Evolutionary conservation across 1,140 invertebrate genomes (phyloP).

Genomic region (Mycetomoellerius zeteki): DNA sequence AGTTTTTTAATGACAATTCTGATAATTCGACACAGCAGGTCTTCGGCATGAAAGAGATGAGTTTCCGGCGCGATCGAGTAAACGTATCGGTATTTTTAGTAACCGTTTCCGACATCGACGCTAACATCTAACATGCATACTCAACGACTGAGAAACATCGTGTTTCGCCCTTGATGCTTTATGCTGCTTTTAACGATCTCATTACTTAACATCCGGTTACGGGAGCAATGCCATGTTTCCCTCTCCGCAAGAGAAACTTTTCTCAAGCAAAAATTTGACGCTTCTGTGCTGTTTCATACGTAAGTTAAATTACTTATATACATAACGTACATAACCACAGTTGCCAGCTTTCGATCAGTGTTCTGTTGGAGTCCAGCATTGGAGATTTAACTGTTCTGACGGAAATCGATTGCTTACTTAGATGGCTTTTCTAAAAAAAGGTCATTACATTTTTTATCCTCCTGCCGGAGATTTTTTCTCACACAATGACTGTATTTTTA

Average conservation of each 20-base stretch:
- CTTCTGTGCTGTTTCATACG: not conserved
- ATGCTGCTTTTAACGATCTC: constrained; percentile 9
- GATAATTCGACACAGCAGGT: not conserved
- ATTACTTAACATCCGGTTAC: constrained; percentile 19
- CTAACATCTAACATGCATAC: not conserved
- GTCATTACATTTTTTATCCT: too few relatives aligned
- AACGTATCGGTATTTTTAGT: constrained; percentile 56
- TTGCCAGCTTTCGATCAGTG: too few relatives aligned
- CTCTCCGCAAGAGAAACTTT: not conserved
- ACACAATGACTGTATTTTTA: too few relatives aligned
- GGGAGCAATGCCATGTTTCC: not conserved
- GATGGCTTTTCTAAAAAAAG: too few relatives aligned
- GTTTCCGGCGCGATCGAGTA: constrained; percentile 21
- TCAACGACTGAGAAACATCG: too few relatives aligned
- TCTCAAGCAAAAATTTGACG: not conserved
- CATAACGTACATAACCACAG: too few relatives aligned
- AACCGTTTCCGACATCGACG: constrained; percentile 36
- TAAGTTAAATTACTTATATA: constrained; percentile 2
- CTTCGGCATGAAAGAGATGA: not conserved
- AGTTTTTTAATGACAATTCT: constrained; percentile 26
- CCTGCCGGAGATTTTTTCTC: too few relatives aligned
- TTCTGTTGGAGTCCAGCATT: too few relatives aligned
- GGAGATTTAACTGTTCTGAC: too few relatives aligned
- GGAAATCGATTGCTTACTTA: too few relatives aligned
- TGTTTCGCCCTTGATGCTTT: not conserved